phyloP scores from a whole-genome alignment of 1,140 invertebrate species.

The Bombus picipes region DNA sequence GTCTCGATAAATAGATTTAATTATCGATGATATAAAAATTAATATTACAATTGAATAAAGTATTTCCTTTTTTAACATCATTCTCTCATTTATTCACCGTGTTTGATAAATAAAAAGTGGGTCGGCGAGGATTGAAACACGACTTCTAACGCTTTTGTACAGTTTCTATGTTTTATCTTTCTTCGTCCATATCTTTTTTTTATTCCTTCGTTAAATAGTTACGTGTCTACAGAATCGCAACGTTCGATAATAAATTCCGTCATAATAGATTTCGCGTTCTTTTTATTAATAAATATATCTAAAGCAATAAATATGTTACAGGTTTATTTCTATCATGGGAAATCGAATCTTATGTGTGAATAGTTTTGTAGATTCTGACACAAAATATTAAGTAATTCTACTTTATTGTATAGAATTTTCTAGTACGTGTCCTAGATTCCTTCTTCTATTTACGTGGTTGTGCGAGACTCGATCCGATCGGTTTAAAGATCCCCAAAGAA shows the following conservation, averaged over 20 bases:
- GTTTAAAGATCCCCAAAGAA: slow-evolving; percentile 39
- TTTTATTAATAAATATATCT: not conserved
- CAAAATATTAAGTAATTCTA: not conserved
- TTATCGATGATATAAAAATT: no score
- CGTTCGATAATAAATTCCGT: not conserved
- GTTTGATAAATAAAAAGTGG: no score
- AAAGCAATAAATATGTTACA: not conserved
- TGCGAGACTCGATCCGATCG: slow-evolving; percentile 18
- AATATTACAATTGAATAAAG: no score
- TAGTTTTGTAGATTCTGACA: not conserved
- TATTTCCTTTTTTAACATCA: no score
- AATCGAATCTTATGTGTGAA: not conserved
- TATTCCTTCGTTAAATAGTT: no score
- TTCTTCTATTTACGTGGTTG: not conserved
- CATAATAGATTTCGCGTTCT: not conserved
- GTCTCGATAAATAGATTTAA: no score
- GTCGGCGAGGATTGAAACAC: no score
- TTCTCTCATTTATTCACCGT: no score
- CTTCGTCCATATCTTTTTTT: no score
- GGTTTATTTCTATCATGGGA: not conserved
- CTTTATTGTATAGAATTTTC: not conserved
- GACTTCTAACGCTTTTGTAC: no score
- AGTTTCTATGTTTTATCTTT: no score
- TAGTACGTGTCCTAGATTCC: not conserved
- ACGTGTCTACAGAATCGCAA: no score